Percentiles rank a stretch among this genome's conserved stretches.
These are phyloP conservation scores for Ranitomeya variabilis DNA, from an alignment of 2,113 vertebrate genomes.

Conservation along the genomic window DNA sequence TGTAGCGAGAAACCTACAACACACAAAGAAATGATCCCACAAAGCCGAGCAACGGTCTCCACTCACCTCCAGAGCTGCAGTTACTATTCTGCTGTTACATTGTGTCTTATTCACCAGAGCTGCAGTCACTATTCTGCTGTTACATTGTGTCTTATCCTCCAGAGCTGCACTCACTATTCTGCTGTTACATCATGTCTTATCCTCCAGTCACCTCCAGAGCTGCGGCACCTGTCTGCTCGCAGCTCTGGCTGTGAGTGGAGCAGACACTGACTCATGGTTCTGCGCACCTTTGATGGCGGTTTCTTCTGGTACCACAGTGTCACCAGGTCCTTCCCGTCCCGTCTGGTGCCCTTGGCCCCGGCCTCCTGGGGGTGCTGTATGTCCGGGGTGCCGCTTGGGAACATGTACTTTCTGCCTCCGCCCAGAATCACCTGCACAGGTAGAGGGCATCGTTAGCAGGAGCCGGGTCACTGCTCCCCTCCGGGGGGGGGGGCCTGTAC, in stretches of 20 bases:
- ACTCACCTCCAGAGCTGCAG: not conserved
- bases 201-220: not conserved
- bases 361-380: constrained; percentile 71
- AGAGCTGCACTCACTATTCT: not conserved
- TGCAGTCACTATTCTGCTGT: not conserved
- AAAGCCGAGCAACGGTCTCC: not conserved
- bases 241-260: not conserved
- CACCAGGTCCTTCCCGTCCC: constrained; percentile 75
- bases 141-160: not conserved
- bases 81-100: no score
- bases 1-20: constrained; percentile 72
- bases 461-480: no score
- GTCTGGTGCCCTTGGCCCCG: constrained; percentile 73
- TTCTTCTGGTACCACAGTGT: constrained; percentile 67
- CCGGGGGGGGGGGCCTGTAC: constrained; percentile 60
- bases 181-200: not conserved
- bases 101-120: no score
- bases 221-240: not conserved
- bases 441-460: no score
- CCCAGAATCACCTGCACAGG: constrained; percentile 77
- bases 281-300: not conserved
- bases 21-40: not conserved
- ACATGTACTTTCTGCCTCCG: constrained; percentile 79
- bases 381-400: constrained; percentile 72
- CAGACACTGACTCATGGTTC: not conserved